Evolutionary conservation across 2,113 vertebrate genomes (phyloP).

Genomic region (Psephotus haematonotus): DNA sequence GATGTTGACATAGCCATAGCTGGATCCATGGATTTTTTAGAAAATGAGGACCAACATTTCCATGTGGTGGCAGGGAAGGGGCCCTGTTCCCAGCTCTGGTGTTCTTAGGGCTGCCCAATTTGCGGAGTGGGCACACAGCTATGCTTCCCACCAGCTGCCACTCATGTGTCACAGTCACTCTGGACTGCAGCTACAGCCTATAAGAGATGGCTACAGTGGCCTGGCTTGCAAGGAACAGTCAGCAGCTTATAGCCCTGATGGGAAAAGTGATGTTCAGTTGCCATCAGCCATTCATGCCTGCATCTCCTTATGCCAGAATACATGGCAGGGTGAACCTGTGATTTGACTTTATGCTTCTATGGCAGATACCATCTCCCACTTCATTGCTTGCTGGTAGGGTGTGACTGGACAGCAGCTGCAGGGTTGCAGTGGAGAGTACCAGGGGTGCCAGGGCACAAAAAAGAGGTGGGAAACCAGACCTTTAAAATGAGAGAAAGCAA

Average conservation of each 20-base stretch:
- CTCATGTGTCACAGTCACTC: accelerated
- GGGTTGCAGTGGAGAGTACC: background rate
- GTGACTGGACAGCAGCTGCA: background rate
- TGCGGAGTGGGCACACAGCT: background rate
- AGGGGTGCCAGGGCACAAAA: background rate
- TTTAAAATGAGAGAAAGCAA: background rate
- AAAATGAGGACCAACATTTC: background rate
- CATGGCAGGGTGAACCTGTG: background rate
- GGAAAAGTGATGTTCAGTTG: background rate
- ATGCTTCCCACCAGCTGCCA: background rate
- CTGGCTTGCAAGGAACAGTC: background rate
- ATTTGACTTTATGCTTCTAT: background rate
- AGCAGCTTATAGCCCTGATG: background rate
- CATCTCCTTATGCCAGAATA: background rate
- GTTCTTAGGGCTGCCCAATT: background rate
- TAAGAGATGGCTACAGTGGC: background rate
- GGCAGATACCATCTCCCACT: background rate
- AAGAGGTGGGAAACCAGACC: background rate
- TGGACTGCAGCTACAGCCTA: background rate
- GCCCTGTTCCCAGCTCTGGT: background rate
- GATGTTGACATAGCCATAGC: accelerated
- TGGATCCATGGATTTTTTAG: background rate
- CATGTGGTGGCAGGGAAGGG: background rate
- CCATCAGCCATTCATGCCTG: background rate
- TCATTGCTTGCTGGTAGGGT: background rate